Evolutionary conservation across 2,113 vertebrate species (phyloP), one percentile per base, ranked within the genome.

Genomic region (Urocitellus parryii): DNA sequence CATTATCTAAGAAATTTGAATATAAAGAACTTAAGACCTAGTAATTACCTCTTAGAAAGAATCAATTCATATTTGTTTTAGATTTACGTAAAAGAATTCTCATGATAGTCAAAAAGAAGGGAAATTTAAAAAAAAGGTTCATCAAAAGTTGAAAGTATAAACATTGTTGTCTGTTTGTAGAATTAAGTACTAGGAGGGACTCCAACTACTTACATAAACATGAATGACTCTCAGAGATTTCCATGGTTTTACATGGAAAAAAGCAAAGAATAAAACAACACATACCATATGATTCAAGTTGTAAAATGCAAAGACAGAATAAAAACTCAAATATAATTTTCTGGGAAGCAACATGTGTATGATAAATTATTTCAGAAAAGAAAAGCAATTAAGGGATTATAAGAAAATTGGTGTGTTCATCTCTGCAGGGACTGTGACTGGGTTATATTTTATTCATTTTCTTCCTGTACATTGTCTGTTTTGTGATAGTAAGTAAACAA

Each of bases 401-500:
- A 13, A 85, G 8, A 61, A 27, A 20, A 8, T 34, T 27, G 39
- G 22, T 4, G 32, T 4, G 2, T 7, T 48, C 56, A 13, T 11
- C 34, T n/a, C 1, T 22, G 22, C 34, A 22, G 32, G 1, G 18
- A 32, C 39, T 63, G 0, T 32, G 34, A 10, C 1, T 45, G 20
- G 45, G 7, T 14, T 7, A 3, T 16, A 17, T 58, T 82, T 27
- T 34, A 20, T 4, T 58, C 3, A 16, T 4, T 45, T 73, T 74
- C 16, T 14, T 3, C 27, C 0, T 0, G 4, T 8, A 1, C 61
- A 51, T 4, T 4, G 0, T 39, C 2, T n/a, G 7, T 63, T 42
- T 42, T 42, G 42, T 42, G 42, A 42, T 42, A 42, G 42, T 42
- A 42, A 42, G 42, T 42, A 42, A 42, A 42, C 42, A 42, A 42